A percentile compares a stretch with the other conserved stretches of the same genome.
These are phyloP conservation scores for Copsychus sechellarum DNA, from an alignment of 2,113 vertebrate genomes.

Conservation along the genomic window DNA sequence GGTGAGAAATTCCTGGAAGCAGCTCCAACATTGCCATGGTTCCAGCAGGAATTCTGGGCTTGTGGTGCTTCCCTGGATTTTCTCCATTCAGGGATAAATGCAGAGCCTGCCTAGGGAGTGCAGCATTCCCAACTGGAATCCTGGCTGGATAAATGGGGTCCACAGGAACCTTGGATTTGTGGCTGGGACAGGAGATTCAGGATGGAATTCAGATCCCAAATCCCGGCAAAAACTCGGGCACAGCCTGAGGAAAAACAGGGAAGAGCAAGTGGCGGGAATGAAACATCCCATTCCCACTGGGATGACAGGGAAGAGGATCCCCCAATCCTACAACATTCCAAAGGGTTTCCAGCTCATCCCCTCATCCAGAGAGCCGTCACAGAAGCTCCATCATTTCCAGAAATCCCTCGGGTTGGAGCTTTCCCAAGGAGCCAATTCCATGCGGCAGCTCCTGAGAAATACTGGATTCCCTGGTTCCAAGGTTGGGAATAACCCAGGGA, in stretches of 20 bases:
- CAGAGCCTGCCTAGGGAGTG: not conserved
- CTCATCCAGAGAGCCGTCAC: not conserved
- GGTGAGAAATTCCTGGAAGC: not conserved
- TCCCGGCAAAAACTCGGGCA: accelerated
- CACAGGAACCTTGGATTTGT: not conserved
- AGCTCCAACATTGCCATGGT: accelerated
- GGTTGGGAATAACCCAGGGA: not conserved
- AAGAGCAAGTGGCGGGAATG: not conserved
- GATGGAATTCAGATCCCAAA: not conserved
- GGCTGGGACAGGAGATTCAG: not conserved
- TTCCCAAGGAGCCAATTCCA: not conserved
- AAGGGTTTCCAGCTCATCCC: not conserved
- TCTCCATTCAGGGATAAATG: accelerated
- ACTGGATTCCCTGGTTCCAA: not conserved
- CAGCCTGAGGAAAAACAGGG: not conserved
- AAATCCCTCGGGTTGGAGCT: not conserved
- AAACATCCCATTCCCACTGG: not conserved
- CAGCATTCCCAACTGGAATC: not conserved
- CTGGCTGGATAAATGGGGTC: not conserved
- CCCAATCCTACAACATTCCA: not conserved
- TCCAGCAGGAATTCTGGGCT: not conserved
- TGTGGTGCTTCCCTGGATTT: not conserved
- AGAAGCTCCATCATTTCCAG: not conserved
- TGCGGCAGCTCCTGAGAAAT: not conserved
- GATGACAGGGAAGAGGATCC: not conserved